Evolutionary conservation across 2,888 invertebrate genomes (phyloP).

Genomic region (Caenorhabditis uteleia): DNA sequence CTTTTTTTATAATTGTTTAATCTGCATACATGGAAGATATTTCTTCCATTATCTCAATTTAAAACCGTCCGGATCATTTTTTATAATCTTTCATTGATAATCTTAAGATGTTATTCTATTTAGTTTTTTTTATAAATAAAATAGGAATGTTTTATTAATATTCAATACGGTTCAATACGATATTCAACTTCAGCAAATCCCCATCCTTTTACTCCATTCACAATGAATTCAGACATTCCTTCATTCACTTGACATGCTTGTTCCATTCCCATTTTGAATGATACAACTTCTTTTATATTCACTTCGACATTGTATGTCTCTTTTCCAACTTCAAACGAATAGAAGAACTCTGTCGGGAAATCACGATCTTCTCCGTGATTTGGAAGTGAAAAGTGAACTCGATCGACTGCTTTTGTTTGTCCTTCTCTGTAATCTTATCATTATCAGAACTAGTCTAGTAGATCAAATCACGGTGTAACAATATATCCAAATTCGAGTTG

Average conservation of each 20-base stretch:
- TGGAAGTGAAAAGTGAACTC: conserved; percentile 54
- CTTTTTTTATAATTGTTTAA: too few species aligned
- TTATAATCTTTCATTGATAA: too few species aligned
- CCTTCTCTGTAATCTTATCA: conserved; percentile 46
- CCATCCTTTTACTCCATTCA: conserved; percentile 77
- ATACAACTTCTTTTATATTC: conserved; percentile 46
- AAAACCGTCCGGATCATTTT: too few species aligned
- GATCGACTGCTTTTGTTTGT: conserved; percentile 54
- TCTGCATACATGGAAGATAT: too few species aligned
- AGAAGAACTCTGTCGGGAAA: conserved; percentile 60
- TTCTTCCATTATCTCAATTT: too few species aligned
- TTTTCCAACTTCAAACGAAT: conserved; percentile 55
- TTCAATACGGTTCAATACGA: conserved; percentile 62
- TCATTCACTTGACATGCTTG: conserved; percentile 58
- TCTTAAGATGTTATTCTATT: too few species aligned
- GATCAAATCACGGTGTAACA: conserved; percentile 51
- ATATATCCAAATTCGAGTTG: conserved; percentile 75
- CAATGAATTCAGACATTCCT: conserved; percentile 74
- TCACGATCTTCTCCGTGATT: conserved; percentile 60
- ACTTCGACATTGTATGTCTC: conserved; percentile 47
- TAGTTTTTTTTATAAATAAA: too few species aligned
- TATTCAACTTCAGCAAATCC: conserved; percentile 79
- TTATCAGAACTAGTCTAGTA: background rate
- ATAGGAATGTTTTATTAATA: conserved; percentile 8
- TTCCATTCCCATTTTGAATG: conserved; percentile 65